Evolutionary conservation across 2,797 vertebrate genomes (phyloP), one percentile per base, ranked within the genome.

Genomic region (Dallia pectoralis): DNA sequence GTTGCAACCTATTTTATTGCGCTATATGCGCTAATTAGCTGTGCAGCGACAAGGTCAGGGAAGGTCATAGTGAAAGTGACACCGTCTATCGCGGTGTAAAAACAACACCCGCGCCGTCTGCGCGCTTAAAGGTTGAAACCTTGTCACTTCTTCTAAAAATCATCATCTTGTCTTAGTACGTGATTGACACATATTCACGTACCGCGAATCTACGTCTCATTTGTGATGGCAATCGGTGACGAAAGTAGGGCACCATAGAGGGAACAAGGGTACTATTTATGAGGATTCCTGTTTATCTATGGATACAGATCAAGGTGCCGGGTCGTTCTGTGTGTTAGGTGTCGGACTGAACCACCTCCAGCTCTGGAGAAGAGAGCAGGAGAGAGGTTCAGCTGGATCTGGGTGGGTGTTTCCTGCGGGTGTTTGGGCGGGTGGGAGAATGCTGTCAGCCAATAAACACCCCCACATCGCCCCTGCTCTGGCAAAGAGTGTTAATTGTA

Each of bases 401-500:
- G 63, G 72, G 63, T 22, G 76, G 63, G 74, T 59, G 53, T 59
- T 25, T 59, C 22, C 68, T 56, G 68, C 30, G 19, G 48, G 61
- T 15, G 5, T 44, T 30, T 25, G 30, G 48, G n/a, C n/a, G n/a
- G 62, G 77, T 74, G 77, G 80, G 81, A 67, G 78, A n/a, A 73
- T 80, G 87, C 86, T 83, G 85, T 59, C 82, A 85, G 86, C 85
- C 86, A 89, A 89, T 90, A 91, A 91, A 91, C 89, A 87, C 87
- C 80, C 30, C 73, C 80, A 33, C 29, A 67, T 77, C 78, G 78
- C 16, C 83, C 85, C 84, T 61, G 85, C 86, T 86, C 88, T 67
- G 88, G 76, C 61, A 83, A 77, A 44, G 75, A 79, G 87, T 90
- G 89, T 90, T 90, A 90, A 92, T 89, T 88, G 87, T 85, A 79